These are phyloP conservation scores for Malurus cyaneus DNA, from an alignment of 2,113 vertebrate species.

Conservation along the genomic window DNA sequence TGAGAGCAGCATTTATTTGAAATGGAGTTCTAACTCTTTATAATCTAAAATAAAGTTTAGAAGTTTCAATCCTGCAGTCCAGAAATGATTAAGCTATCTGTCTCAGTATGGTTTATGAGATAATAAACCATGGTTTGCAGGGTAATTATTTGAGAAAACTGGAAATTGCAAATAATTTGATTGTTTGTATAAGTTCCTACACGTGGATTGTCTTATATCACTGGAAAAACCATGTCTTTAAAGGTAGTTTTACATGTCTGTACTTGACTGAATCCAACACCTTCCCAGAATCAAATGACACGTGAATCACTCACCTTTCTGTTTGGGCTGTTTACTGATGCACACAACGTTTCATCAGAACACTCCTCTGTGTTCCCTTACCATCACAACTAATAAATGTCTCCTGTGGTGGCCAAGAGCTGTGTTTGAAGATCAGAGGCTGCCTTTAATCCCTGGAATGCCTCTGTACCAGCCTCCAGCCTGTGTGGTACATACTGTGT, in stretches of 20 bases:
- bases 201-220: not conserved
- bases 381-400: not conserved
- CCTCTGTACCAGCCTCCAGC: not conserved
- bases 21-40: not conserved
- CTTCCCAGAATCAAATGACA: not conserved
- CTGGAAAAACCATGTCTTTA: not conserved
- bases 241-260: not conserved
- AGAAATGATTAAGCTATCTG: not conserved
- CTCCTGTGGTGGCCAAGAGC: not conserved
- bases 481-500: too few relatives aligned
- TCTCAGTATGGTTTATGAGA: not conserved
- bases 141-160: not conserved
- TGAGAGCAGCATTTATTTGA: not conserved
- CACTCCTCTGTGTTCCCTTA: not conserved
- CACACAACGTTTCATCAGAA: not conserved
- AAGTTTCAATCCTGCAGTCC: not conserved
- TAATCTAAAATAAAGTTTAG: not conserved
- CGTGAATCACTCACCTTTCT: fast-evolving
- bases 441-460: not conserved
- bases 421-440: not conserved
- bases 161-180: not conserved
- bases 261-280: not conserved
- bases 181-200: not conserved
- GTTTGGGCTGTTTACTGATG: too few relatives aligned
- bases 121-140: not conserved